Base-by-base conservation (phyloP, 2,113 vertebrate species). In the Trinectes maculatus region DNA sequence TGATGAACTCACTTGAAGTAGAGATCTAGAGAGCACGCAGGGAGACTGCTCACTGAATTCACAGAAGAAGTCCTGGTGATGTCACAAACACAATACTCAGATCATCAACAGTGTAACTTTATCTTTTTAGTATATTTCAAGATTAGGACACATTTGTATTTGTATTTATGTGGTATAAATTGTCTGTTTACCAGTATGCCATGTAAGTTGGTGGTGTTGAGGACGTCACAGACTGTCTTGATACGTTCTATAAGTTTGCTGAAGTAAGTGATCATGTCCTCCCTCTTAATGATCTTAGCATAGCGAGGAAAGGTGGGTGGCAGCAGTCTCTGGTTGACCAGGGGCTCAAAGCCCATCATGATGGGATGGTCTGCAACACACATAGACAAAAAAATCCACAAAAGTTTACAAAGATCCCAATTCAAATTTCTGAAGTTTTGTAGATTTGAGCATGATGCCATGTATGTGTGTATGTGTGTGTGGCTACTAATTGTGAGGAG, bases 261-360 rank as follows among this genome's bases (percentile, higher is more conserved):
- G 90, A 99, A 98, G 90, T 99, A 99, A 65, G 91, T 94, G 83
- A 99, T 95, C 96, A 99, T 99, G 92, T 99, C 96, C 84, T 99
- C 96, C 44, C 95, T 93, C 91, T 98, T 98, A 82, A 99, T 99
- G 87, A 99, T 99, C 92, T 99, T 99, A 90, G 98, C 98, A 12
- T 99, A 99, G 82, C 98, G 95, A 62, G 98, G 98, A 71, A 99
- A 99, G 19, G 98, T 99, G 5, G 98, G 98, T 2, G 97, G 98
- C 70, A 99, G 94, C 63, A 99, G 89, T 49, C 98, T 94, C 91
- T 99, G 98, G 90, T 99, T 99, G 77, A 99, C 98, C 54, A 99
- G 93, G 0, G 98, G 98, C 71, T 99, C 98, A 87, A 99, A 99
- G 11, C 97, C 98, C 98, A 99, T 99, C 97, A 99, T 98, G 86